Percentiles rank a stretch among this genome's conserved stretches.
Conservation (phyloP, 2,113 vertebrate genomes). For the Vidua chalybeata region DNA sequence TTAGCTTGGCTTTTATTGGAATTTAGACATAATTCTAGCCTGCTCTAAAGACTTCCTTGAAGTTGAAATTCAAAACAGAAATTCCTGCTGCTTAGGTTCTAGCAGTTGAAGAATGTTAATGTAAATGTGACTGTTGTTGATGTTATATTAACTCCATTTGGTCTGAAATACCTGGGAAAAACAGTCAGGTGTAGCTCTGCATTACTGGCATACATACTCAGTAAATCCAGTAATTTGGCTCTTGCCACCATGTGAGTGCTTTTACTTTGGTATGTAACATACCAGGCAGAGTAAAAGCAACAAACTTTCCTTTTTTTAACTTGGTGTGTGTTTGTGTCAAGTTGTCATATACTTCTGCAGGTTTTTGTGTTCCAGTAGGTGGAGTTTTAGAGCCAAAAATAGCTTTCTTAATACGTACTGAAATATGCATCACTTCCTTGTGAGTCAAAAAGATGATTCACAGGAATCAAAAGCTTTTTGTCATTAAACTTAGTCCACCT, state of each 20-base stretch:
- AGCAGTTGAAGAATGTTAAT: not conserved
- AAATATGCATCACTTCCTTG: not conserved
- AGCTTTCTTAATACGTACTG: not conserved
- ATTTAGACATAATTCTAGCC: not conserved
- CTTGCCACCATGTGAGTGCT: not conserved
- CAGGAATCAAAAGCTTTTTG: not conserved
- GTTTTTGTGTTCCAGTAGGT: not conserved
- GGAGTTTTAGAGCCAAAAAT: not conserved
- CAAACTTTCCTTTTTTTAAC: not conserved
- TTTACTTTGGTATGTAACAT: not conserved
- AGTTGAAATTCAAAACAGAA: not conserved
- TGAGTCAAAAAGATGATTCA: constrained; percentile 7
- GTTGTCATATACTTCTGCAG: not conserved
- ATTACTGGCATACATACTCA: not conserved
- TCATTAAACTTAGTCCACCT: not conserved
- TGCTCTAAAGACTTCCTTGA: not conserved
- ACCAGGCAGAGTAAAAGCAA: not conserved
- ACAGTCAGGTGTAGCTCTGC: not conserved
- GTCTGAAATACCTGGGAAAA: not conserved
- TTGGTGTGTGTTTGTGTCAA: not conserved
- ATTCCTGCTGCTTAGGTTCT: not conserved
- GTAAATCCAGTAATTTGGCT: not conserved
- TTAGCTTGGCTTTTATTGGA: not conserved
- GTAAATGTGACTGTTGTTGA: not conserved
- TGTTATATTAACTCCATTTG: not conserved